Evolutionary conservation across 1,140 invertebrate genomes (phyloP), one percentile per base, ranked within the genome.

Genomic region (Drosophila simulans): DNA sequence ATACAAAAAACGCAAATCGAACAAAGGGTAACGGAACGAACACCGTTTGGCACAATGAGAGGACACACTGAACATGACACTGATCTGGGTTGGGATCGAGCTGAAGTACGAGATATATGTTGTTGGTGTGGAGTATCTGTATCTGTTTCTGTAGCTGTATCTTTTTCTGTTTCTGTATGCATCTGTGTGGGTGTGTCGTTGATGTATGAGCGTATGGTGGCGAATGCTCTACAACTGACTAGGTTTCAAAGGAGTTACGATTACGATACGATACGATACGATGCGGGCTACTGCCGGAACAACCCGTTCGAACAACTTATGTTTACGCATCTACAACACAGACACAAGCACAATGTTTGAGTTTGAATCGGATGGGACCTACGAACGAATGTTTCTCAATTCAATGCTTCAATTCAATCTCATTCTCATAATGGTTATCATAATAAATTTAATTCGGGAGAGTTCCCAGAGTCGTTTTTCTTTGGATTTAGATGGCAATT

Each of bases 341-440:
- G 84, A 89, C 80, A 90, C 84, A 89, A 89, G 84, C 84, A 88
- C 62, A 83, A 79, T 83, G 58, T 79, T 79, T 63, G 63, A 64
- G 20, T 34, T 62, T 39, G 58, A 35, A 82, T 77, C 65, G 60
- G 60, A 85, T 78, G 73, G 73, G 74, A 75, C 63, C 68, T 74
- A 63, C 43, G 54, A 66, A 54, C 62, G 45, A 72, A 52, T 64
- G 43, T 42, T 37, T 37, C 35, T 70, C 54, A 56, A 68, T 74
- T 74, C 49, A 64, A 56, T 72, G 20, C 3, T 22, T 70, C 54
- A 56, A 68, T 74, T 74, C 49, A 64, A 56, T 72, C 46, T 74
- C 49, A 64, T 51, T 72, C 35, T 57, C 42, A 53, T 35, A 17
- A 27, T 12, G 4, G 75, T 42, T 74, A 27, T 3, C 4, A 75